Evolutionary conservation across 2,888 invertebrate species (phyloP), one percentile per base, ranked within the genome.

Genomic region (Brachyopa scutellaris): DNA sequence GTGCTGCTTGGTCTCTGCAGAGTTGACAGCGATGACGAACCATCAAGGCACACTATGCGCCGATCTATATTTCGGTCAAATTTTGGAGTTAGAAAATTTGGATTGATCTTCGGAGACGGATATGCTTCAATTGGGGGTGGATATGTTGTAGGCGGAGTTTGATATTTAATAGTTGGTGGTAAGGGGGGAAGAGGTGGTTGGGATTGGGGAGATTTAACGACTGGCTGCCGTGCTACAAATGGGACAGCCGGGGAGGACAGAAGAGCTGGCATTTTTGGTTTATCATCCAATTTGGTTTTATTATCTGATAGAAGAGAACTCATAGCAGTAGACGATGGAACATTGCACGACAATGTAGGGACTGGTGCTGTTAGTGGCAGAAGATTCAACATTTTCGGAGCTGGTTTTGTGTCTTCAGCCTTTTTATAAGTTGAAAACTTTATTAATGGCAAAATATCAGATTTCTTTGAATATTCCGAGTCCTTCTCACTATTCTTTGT

Each of bases 21-120:
- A 0, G 87, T 85, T 49, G 87, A 82, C 0, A 78, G 19, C 17
- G 84, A 69, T 7, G 66, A 74, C 0, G 80, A 62, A 0, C 84
- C 64, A 9, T 85, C 85, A 0, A 84, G 15, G 15, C 78, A 80
- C 5, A 84, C 53, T 21, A 83, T 78, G 5, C 85, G 83, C 3
- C 85, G 69, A 23, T 85, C 86, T 26, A 85, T 64, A 55, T 85
- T 88, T 21, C 88, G 86, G 45, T 90, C 90, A 62, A 89, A 90
- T 85, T 90, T 90, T 7, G 90, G 90, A 17, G 90, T 90, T 11
- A 90, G 82, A 86, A 90, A 90, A 66, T 89, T 90, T 1, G 90
- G 90, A 85, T 90, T 90, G 1, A 90, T 89, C 85, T 90, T 90
- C 45, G 90, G 90, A 62, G 90, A 90, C 15, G 90, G 90, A 86